Base-by-base conservation (phyloP, 92 coral and sea anemone species). In the Epizoanthus illoricatus region DNA sequence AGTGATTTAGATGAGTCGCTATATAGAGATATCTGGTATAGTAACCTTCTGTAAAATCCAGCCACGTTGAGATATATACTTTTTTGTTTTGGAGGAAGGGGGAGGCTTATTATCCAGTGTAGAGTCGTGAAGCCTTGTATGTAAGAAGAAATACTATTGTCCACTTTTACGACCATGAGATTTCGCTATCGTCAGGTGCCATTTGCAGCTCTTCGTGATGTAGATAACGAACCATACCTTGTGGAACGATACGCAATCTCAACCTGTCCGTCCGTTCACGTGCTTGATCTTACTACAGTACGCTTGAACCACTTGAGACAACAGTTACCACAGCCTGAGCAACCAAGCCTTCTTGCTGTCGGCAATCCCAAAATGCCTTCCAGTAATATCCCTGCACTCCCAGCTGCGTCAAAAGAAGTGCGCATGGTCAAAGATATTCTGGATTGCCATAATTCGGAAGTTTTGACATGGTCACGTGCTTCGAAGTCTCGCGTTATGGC, bases 301-400 rank as follows among this genome's bases (percentile, higher is more conserved):
- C 86, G 69, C 52, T 72, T 68, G 36, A 60, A 33, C 58, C 52
- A 71, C 42, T 45, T 70, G 71, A 82, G 78, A 7, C 55, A 39
- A 12, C 60, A 68, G 4, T 39, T 42, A 13, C 61, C 80, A 0
- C 65, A 73, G 18, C 63, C 86, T 21, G 59, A 74, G 49, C 80
- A 87, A 47, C 81, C 69, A 0, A 86, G 79, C 80, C 85, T 90
- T 17, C 88, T 90, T 42, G 90, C 92, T 13, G 83, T 90, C 23
- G 90, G 92, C 55, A 90, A 90, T 41, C 92, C 90, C 74, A 84
- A 71, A 74, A 90, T 90, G 88, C 92, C 90, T 54, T 76, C 5
- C 45, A 28, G 84, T 11, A 74, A 86, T 4, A 69, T 86, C 61
- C 88, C 83, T 33, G 73, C 85, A 71, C 88, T 90, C 18, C 88